Evolutionary conservation across 2,113 vertebrate species (phyloP).

Genomic region (Podarcis muralis): DNA sequence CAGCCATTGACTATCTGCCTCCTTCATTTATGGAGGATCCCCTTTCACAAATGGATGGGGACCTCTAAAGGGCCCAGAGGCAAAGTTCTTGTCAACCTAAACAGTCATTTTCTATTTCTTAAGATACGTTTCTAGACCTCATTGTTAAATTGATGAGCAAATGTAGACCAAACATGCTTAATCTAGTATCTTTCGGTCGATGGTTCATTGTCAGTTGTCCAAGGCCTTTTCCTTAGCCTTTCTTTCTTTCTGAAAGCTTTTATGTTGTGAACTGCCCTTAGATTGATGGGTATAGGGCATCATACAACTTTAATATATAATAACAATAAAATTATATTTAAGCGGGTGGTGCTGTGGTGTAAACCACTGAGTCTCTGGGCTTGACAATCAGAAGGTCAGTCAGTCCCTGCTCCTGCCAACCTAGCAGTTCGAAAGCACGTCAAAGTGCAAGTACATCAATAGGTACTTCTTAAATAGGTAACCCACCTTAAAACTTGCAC

Average conservation of each 20-base stretch:
- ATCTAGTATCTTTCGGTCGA: neutral
- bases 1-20: constrained; percentile 47
- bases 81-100: neutral
- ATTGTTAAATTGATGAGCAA: neutral
- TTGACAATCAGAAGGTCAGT: no score
- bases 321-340: no score
- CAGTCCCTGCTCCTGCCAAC: no score
- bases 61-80: neutral
- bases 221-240: neutral
- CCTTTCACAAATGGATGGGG: neutral
- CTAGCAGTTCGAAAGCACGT: no score
- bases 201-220: neutral
- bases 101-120: neutral
- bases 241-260: neutral
- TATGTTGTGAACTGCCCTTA: neutral
- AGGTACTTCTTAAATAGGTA: no score
- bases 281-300: no score
- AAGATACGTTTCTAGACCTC: neutral
- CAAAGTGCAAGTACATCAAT: no score
- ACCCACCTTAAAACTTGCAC: no score
- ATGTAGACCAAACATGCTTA: neutral
- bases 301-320: no score
- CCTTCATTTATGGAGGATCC: constrained; percentile 42
- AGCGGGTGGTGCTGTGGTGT: no score
- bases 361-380: no score